Evolutionary conservation across 1,140 invertebrate genomes (phyloP), one percentile per base, ranked within the genome.

Genomic region (Trachymyrmex cornetzi): DNA sequence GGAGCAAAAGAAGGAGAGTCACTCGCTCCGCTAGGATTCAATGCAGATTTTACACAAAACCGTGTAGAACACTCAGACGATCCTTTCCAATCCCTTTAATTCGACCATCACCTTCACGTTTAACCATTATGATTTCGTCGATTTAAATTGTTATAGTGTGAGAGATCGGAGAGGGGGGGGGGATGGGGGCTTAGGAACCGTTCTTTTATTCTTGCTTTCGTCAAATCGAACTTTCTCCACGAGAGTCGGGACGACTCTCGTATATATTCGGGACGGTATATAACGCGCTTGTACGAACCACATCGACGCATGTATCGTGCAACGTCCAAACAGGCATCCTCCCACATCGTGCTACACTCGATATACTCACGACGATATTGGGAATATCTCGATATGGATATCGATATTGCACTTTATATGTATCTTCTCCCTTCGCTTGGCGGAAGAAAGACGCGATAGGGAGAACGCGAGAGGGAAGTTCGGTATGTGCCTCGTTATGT

Each of bases 301-400:
- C 74, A 81, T 71, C 50, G 77, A 81, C 44, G 55, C 61, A 48
- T 87, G 88, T 79, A 79, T 88, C 77, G 63, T 63, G 61, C 86
- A 57, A 80, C 77, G 67, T 87, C 74, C 77, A 34, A 64, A 67
- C 67, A 57, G 67, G 61, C 75, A 48, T 59, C n/a, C 66, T 61
- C 19, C 61, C 59, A 80, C 50, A 57, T 88, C 63, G 38, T 30
- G 44, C 44, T 71, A 27, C 64, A 77, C 69, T 86, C 89, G 77
- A 89, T 90, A 88, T 66, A 85, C 48, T 71, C 55, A 53, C 53
- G 80, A 75, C 61, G 61, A 69, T 85, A 86, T 77, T 82, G 53
- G 44, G 53, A 84, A 74, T 87, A 82, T 87, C 67, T 71, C 84
- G 85, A 89, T 87, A 89, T 81, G 74, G 89, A 91, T 91, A 89